Evolutionary conservation across 2,888 invertebrate genomes (phyloP).

Genomic region (Hirtodrosophila histrioides): DNA sequence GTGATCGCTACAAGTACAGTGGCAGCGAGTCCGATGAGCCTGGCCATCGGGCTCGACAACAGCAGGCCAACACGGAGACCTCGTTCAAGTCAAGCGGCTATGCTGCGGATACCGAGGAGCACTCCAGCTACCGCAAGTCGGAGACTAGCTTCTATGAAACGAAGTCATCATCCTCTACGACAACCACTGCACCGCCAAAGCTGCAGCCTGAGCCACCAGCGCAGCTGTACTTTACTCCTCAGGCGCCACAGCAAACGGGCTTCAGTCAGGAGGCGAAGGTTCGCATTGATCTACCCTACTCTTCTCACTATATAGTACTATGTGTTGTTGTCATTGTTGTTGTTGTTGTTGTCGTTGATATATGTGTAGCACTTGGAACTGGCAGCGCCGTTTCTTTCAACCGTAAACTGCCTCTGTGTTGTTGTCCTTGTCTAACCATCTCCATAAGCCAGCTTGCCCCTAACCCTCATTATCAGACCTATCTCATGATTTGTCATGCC

Average conservation of each 20-base stretch:
- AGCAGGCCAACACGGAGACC: conserved; percentile 72
- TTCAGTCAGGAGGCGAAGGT: conserved; percentile 83
- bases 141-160: conserved; percentile 82
- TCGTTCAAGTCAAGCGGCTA: conserved; percentile 86
- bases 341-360: conserved; percentile 53
- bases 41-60: conserved; percentile 63
- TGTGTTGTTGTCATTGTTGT: conserved; percentile 39
- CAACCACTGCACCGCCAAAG: conserved; percentile 23
- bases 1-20: conserved; percentile 88
- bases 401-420: conserved; percentile 19
- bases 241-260: conserved; percentile 36
- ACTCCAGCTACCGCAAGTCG: conserved; percentile 83
- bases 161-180: conserved; percentile 51
- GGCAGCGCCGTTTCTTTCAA: conserved; percentile 7
- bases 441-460: conserved; percentile 27
- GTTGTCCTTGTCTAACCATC: conserved; percentile 22
- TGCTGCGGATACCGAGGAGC: conserved; percentile 89
- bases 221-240: conserved; percentile 60
- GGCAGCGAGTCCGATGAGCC: conserved; percentile 88
- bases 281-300: conserved; percentile 61
- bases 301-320: conserved; percentile 15
- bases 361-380: conserved; percentile 62
- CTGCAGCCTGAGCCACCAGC: conserved; percentile 72
- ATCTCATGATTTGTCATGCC: conserved; percentile 10
- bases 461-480: conserved; percentile 28